Base-by-base conservation (phyloP, 2,113 vertebrate genomes). In the Archocentrus centrarchus region DNA sequence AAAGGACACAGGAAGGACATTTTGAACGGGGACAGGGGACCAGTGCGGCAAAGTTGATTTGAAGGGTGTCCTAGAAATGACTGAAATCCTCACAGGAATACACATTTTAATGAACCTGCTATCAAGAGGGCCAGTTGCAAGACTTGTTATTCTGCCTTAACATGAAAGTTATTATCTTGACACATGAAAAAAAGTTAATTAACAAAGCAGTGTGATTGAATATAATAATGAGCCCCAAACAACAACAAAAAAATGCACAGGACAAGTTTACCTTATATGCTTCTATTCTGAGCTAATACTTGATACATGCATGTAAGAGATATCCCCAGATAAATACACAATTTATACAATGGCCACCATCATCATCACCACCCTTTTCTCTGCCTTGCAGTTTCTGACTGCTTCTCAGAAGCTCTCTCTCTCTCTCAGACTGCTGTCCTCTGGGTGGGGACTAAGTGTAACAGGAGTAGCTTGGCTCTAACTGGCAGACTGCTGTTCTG, bases 11-110 rank as follows among this genome's bases (percentile, higher is more conserved):
- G 41, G 77, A 95, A 95, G 93, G 94, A 86, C 93, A 79, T 79
- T 61, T 30, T 73, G 75, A 95, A 94, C 44, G 82, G 88, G 88
- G 92, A 89, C 82, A 86, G 27, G 57, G 77, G 79, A 86, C 90
- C 88, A 84, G 24, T 90, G 91, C 88, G 57, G 87, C 85, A 87
- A 90, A 91, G 84, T 86, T 82, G 89, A 92, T 89, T 89, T 87
- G 86, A 93, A 93, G 84, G 83, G 63, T 91, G 93, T 93, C 94
- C 95, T 94, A 95, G 93, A 96, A 94, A 93, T 81, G 75, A 85
- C 59, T 91, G 32, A 82, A 64, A 92, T 86, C 85, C 93, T 94
- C 93, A 75, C 61, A 92, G 95, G 94, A 93, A 90, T 86, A 86
- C 76, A 64, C 77, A 80, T 77, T 92, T 81, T 92, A 92, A 94